A percentile compares a stretch with the other conserved stretches of the same genome.
Evolutionary conservation across 1,140 invertebrate species (phyloP).

Genomic region (Hydropsyche tenuis): DNA sequence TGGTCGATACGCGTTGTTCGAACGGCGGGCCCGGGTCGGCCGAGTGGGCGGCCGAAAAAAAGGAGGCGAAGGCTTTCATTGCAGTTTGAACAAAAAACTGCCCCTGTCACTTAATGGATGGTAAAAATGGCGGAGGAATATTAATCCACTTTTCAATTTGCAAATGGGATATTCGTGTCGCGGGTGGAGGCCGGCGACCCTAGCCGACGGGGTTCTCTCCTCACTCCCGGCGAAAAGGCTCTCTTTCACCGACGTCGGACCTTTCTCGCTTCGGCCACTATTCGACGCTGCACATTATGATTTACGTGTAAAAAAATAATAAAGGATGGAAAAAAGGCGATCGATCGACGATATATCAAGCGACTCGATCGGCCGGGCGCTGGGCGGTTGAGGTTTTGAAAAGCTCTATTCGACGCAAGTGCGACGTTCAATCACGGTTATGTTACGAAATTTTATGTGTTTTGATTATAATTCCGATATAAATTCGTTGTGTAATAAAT

Average conservation of each 20-base stretch:
- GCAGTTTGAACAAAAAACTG: slow-evolving; percentile 46
- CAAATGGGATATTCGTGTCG: slow-evolving; percentile 51
- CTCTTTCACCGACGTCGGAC: slow-evolving; percentile 34
- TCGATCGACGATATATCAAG: too few species aligned
- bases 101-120: slow-evolving; percentile 48
- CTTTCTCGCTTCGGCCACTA: slow-evolving; percentile 21
- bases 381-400: too few species aligned
- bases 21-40: neutral
- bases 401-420: too few species aligned
- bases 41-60: neutral
- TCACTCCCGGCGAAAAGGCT: slow-evolving; percentile 7
- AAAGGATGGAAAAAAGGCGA: too few species aligned
- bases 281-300: slow-evolving; percentile 30
- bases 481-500: too few species aligned
- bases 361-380: too few species aligned
- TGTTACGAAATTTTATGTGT: too few species aligned
- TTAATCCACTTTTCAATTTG: slow-evolving; percentile 51
- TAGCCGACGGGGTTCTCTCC: slow-evolving; percentile 12
- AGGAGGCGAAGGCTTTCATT: slow-evolving; percentile 33
- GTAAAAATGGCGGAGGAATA: slow-evolving; percentile 50
- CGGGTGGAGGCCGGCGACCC: slow-evolving; percentile 38
- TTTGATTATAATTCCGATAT: too few species aligned
- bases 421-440: too few species aligned
- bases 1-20: neutral
- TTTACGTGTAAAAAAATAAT: slow-evolving; percentile 1